A percentile compares a stretch with the other conserved stretches of the same genome.
phyloP scores from a whole-genome alignment of 2,888 invertebrate genomes.

The Leptopterna dolabrata region DNA sequence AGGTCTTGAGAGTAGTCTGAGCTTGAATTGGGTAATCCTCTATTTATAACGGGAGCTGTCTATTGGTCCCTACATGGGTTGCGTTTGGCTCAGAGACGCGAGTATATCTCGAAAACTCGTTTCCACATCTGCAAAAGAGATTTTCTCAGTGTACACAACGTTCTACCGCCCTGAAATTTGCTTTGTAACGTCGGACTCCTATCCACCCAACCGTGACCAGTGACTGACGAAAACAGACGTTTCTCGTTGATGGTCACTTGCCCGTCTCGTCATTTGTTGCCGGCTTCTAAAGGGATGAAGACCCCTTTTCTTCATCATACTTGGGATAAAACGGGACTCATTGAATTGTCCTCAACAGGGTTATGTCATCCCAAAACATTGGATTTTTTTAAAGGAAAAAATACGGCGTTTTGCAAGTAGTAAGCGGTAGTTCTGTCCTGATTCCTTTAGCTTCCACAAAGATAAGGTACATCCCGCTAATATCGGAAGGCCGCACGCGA shows the following conservation, averaged over 20 bases:
- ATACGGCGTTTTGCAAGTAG: slow-evolving; percentile 8
- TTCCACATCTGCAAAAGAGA: slow-evolving; percentile 24
- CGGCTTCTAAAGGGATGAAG: background rate
- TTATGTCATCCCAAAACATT: background rate
- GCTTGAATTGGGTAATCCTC: background rate
- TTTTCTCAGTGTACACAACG: background rate
- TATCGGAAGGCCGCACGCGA: background rate
- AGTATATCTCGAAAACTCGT: background rate
- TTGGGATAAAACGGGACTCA: background rate
- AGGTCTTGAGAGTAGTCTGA: background rate
- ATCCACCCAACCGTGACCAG: background rate
- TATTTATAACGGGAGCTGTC: background rate
- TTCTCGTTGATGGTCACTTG: background rate
- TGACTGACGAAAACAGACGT: background rate
- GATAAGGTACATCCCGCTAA: slow-evolving; percentile 17
- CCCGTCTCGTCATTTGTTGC: background rate
- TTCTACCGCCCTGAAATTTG: background rate
- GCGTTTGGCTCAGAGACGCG: background rate
- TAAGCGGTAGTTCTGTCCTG: slow-evolving; percentile 23
- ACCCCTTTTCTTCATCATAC: background rate
- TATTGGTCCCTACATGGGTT: background rate
- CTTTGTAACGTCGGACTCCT: background rate
- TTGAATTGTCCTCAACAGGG: background rate
- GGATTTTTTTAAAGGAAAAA: background rate
- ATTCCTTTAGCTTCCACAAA: slow-evolving; percentile 33